Percentiles rank a stretch among this genome's conserved stretches.
Conservation (phyloP, 1,140 invertebrate genomes). For the Agraylea sexmaculata region DNA sequence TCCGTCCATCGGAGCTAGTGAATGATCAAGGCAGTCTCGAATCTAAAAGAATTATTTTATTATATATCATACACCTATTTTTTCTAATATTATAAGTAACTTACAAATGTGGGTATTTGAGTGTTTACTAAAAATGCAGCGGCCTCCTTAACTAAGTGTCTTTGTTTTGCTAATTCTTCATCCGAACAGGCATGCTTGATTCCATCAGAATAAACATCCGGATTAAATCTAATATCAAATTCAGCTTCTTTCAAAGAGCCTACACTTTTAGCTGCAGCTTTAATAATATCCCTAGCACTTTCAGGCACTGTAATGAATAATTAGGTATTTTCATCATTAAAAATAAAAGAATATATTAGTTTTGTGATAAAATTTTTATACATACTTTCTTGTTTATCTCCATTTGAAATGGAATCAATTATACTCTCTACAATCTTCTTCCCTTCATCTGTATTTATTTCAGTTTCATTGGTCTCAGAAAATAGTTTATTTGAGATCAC, state of each 20-base stretch:
- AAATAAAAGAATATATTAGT: neutral
- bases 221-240: slow-evolving; percentile 96
- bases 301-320: slow-evolving; percentile 55
- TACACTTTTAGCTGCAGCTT: slow-evolving; percentile 76
- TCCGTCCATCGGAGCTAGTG: slow-evolving; percentile 89
- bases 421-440: slow-evolving; percentile 88
- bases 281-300: slow-evolving; percentile 79
- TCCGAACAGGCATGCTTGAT: slow-evolving; percentile 68
- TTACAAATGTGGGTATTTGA: slow-evolving; percentile 89
- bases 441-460: slow-evolving; percentile 70
- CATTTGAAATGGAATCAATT: slow-evolving; percentile 65
- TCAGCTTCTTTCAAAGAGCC: slow-evolving; percentile 88
- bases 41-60: slow-evolving; percentile 45
- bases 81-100: slow-evolving; percentile 22
- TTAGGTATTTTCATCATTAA: slow-evolving; percentile 8
- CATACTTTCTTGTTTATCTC: slow-evolving; percentile 68
- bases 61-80: slow-evolving; percentile 6
- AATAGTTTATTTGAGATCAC: slow-evolving; percentile 20
- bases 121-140: slow-evolving; percentile 86
- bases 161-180: slow-evolving; percentile 61
- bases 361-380: slow-evolving; percentile 20
- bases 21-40: slow-evolving; percentile 84
- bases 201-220: slow-evolving; percentile 92
- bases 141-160: slow-evolving; percentile 84
- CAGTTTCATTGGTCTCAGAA: slow-evolving; percentile 35